These are phyloP conservation scores for Leptocoma aspasia DNA, from an alignment of 2,113 vertebrate species.

Conservation along the genomic window DNA sequence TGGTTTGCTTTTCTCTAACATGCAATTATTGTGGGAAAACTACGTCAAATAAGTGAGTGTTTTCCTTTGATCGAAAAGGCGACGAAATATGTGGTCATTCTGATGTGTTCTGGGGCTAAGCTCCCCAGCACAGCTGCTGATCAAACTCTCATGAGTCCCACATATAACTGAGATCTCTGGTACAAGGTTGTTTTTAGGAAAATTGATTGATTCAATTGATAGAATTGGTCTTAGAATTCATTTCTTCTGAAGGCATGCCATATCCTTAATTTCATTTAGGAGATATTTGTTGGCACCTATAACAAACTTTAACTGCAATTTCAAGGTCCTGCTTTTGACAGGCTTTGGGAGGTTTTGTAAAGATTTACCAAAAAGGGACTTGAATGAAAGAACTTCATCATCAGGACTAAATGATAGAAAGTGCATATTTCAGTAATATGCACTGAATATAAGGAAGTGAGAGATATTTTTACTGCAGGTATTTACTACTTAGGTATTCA, in stretches of 20 bases:
- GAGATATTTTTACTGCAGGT: background rate
- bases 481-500: background rate
- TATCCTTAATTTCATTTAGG: background rate
- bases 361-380: background rate
- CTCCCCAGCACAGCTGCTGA: background rate
- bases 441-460: background rate
- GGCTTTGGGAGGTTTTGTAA: background rate
- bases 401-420: background rate
- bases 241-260: background rate
- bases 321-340: background rate
- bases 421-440: background rate
- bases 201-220: background rate
- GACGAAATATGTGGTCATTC: constrained; percentile 26
- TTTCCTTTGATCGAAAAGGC: constrained; percentile 35
- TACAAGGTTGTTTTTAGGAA: background rate
- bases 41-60: background rate
- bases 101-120: background rate
- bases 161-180: background rate
- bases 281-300: background rate
- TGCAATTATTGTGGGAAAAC: constrained; percentile 34
- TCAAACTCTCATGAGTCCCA: background rate
- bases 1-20: constrained; percentile 5
- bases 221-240: background rate
- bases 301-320: background rate
- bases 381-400: background rate